phyloP scores from a whole-genome alignment of 2,888 invertebrate genomes.

The Pristionchus fissidentatus region DNA sequence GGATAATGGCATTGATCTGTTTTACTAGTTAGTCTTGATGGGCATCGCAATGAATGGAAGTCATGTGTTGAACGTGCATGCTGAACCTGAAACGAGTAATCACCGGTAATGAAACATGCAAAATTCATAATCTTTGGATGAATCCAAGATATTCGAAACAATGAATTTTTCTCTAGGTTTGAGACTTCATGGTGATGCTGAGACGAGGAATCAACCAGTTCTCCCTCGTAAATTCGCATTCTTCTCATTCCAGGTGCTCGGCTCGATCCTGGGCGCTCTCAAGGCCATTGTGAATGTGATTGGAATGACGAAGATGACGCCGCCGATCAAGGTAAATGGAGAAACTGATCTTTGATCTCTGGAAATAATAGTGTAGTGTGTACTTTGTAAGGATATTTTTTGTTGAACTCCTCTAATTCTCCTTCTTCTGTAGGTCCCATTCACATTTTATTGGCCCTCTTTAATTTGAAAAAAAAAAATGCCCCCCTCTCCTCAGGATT shows the following conservation, averaged over 20 bases:
- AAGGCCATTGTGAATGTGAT: constrained; percentile 99
- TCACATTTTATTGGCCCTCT: too few relatives aligned
- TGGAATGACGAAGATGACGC: constrained; percentile 99
- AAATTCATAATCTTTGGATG: not conserved
- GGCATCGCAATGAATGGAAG: not conserved
- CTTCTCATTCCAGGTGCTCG: constrained; percentile 84
- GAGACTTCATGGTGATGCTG: not conserved
- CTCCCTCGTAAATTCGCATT: constrained; percentile 7
- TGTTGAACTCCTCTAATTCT: not conserved
- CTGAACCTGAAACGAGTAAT: not conserved
- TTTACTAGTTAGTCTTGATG: not conserved
- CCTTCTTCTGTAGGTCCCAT: too few relatives aligned
- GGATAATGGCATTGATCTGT: not conserved
- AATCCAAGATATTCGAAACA: not conserved
- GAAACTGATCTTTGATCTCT: constrained; percentile 1
- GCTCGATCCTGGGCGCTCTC: constrained; percentile 96
- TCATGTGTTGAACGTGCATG: not conserved
- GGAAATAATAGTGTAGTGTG: too few relatives aligned
- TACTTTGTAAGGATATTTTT: constrained; percentile 10
- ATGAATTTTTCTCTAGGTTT: not conserved
- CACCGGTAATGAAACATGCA: too few relatives aligned
- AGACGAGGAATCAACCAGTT: not conserved
- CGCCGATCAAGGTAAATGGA: constrained; percentile 88
- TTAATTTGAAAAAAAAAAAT: not conserved
- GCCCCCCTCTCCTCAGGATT: constrained; percentile 77